Base-by-base conservation (phyloP, 2,113 vertebrate species). In the Chionomys nivalis region DNA sequence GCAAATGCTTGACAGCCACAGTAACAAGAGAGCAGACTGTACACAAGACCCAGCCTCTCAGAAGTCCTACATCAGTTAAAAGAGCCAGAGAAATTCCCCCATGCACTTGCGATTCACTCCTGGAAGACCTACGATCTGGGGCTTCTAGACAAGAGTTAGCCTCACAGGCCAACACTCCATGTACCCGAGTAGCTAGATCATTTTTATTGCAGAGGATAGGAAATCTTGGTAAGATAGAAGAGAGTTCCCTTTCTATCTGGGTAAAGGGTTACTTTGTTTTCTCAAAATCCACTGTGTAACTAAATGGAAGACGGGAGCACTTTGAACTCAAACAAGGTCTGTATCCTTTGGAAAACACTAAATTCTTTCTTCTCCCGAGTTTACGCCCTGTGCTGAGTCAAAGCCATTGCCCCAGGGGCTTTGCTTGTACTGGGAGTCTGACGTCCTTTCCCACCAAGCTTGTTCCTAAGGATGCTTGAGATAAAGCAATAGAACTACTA, bases 281-380 rank as follows among this genome's bases (percentile, higher is more conserved):
- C 76, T 76, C 90, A 73, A 68, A 89, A 96, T 95, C 82, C 61
- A 95, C 78, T 96, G 95, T 72, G 85, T 91, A 96, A 97, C 73
- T 90, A 58, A 90, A 72, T 16, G 6, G 79, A 91, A 96, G 21
- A 76, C 36, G 2, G 76, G 83, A 95, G 93, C 7, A 91, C 96
- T 93, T 58, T 96, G 94, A 96, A 96, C 94, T 96, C 90, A 95
- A 97, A 97, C 72, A 96, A 47, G 86, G 72, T 89, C 47, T 87
- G 9, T 47, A 33, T 58, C 52, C 94, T 94, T 87, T 92, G 58
- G 63, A 92, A 94, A 97, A 90, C 77, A 95, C 93, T 55, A 49
- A 85, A 58, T 88, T 92, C 36, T 93, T 73, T 90, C 44, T 39
- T 73, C 82, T 83, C 63, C 36, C 65, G 21, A 10, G 55, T 75